Evolutionary conservation across 2,888 invertebrate species (phyloP).

Genomic region (Sthenelais limicola): DNA sequence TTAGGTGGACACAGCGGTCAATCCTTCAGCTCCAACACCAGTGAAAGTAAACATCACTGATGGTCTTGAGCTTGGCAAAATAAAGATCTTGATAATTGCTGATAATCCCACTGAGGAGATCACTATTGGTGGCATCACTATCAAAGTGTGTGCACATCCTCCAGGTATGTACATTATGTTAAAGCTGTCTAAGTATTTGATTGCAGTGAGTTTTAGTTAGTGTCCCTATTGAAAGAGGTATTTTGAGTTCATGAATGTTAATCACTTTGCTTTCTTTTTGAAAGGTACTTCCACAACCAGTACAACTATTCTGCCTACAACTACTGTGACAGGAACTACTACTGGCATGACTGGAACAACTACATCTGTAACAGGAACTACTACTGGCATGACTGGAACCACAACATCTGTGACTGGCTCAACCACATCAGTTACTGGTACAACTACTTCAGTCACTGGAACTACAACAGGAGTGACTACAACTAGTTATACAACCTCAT

Average conservation of each 20-base stretch:
- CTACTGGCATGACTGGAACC: background rate
- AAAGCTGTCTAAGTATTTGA: too few relatives aligned
- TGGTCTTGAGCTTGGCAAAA: background rate
- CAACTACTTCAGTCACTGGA: background rate
- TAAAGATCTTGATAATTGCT: background rate
- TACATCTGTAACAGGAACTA: background rate
- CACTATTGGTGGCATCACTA: background rate
- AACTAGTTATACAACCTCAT: background rate
- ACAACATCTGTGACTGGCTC: background rate
- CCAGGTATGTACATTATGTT: slow-evolving; percentile 19
- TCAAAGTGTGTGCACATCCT: slow-evolving; percentile 10
- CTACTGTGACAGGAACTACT: background rate
- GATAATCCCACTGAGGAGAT: slow-evolving; percentile 2
- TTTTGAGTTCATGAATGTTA: too few relatives aligned
- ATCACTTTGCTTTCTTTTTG: too few relatives aligned
- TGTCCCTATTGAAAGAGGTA: too few relatives aligned
- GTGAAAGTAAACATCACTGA: slow-evolving; percentile 8
- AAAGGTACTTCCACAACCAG: background rate
- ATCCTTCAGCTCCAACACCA: background rate
- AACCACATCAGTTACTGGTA: background rate
- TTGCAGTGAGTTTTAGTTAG: too few relatives aligned
- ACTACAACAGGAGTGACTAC: background rate
- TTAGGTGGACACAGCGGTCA: slow-evolving; percentile 4
- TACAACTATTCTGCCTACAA: background rate
- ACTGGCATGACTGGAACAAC: background rate